These are phyloP conservation scores for Cyrtodaria siliqua DNA, from an alignment of 2,888 invertebrate genomes.

Conservation along the genomic window DNA sequence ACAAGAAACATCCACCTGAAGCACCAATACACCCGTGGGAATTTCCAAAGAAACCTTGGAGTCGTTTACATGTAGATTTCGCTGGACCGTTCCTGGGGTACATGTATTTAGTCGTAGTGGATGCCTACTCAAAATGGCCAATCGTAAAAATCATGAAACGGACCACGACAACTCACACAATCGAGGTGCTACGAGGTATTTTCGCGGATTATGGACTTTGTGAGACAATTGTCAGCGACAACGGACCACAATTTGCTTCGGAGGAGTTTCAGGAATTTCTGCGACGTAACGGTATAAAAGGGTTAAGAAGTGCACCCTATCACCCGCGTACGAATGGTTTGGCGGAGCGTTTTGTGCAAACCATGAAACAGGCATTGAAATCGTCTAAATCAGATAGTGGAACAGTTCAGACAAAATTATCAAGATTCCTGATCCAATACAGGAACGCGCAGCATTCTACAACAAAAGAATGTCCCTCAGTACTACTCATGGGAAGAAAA, in stretches of 20 bases:
- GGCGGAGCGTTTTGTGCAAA: slow-evolving; percentile 63
- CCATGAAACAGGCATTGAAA: slow-evolving; percentile 61
- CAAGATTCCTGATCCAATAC: slow-evolving; percentile 31
- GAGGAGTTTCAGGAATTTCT: slow-evolving; percentile 27
- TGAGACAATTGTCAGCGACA: slow-evolving; percentile 78
- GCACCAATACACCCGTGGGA: slow-evolving; percentile 75
- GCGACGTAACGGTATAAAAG: slow-evolving; percentile 54
- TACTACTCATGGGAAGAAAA: slow-evolving; percentile 53
- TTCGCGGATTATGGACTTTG: slow-evolving; percentile 74
- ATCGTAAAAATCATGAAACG: slow-evolving; percentile 75
- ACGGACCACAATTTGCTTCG: slow-evolving; percentile 76
- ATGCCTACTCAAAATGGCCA: slow-evolving; percentile 85
- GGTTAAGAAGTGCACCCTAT: slow-evolving; percentile 39
- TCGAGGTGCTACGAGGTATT: no score
- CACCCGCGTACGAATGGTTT: slow-evolving; percentile 55
- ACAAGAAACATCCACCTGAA: slow-evolving; percentile 59
- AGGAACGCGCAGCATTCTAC: slow-evolving; percentile 25
- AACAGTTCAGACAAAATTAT: slow-evolving; percentile 28
- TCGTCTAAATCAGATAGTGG: slow-evolving; percentile 24
- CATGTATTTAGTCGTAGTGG: slow-evolving; percentile 82
- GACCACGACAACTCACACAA: slow-evolving; percentile 29
- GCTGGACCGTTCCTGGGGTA: slow-evolving; percentile 82
- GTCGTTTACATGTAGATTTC: slow-evolving; percentile 86
- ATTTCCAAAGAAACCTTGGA: slow-evolving; percentile 76
- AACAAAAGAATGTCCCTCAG: slow-evolving; percentile 28